These are phyloP conservation scores for Boleophthalmus pectinirostris DNA, from an alignment of 2,113 vertebrate species.

Conservation along the genomic window DNA sequence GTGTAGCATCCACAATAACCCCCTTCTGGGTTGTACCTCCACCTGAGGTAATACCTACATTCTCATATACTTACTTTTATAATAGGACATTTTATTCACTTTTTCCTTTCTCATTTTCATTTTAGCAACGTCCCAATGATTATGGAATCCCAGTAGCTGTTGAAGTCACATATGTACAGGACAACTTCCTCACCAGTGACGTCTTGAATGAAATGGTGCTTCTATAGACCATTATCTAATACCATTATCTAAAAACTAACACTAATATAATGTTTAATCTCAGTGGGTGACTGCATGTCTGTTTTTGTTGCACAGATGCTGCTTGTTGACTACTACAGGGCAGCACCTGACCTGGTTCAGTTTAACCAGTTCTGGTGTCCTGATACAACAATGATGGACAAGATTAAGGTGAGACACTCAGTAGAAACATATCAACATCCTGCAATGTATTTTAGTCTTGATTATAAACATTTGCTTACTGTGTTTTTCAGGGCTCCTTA, in stretches of 20 bases:
- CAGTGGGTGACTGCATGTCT: not conserved
- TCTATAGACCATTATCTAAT: not conserved
- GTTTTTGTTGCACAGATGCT: slow-evolving; percentile 76
- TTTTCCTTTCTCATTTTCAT: not conserved
- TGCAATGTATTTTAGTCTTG: no score
- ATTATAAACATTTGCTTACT: not conserved
- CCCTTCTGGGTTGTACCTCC: slow-evolving; percentile 97
- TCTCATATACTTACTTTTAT: not conserved
- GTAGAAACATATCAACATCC: not conserved
- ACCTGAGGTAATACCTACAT: slow-evolving; percentile 80
- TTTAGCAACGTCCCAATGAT: slow-evolving; percentile 91
- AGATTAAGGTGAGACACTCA: slow-evolving; percentile 85
- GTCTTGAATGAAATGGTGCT: slow-evolving; percentile 95
- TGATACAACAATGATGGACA: slow-evolving; percentile 90
- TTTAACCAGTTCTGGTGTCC: slow-evolving; percentile 90
- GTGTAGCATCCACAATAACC: slow-evolving; percentile 88
- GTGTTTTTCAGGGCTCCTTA: slow-evolving; percentile 82
- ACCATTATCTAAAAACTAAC: no score
- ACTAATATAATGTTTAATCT: not conserved
- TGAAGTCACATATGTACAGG: slow-evolving; percentile 92
- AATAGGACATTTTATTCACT: not conserved
- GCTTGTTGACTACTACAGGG: slow-evolving; percentile 91
- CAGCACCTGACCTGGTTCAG: slow-evolving; percentile 87
- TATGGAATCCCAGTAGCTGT: slow-evolving; percentile 95
- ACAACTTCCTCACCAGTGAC: slow-evolving; percentile 93